Conservation (phyloP, 2,797 vertebrate genomes). For the Atherinosoma microstoma region DNA sequence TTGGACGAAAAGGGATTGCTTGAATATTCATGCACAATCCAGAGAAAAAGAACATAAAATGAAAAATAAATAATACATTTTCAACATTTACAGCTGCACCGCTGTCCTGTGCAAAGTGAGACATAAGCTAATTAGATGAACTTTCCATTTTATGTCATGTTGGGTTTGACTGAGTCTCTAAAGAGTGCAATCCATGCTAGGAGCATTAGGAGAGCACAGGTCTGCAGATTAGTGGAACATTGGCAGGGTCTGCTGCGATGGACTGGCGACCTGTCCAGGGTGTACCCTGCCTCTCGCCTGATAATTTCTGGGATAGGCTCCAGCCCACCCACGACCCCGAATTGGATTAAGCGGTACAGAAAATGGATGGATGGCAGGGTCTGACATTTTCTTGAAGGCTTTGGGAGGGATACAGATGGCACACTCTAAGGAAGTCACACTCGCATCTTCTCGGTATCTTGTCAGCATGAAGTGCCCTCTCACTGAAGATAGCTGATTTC, state of each 20-base stretch:
- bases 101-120: background rate
- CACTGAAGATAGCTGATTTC: slow-evolving; percentile 24
- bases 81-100: background rate
- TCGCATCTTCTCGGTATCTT: slow-evolving; percentile 18
- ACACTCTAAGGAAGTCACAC: slow-evolving; percentile 39
- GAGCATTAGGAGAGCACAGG: slow-evolving; percentile 34
- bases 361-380: slow-evolving; percentile 9
- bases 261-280: no score
- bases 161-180: slow-evolving; percentile 21
- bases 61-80: background rate
- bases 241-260: slow-evolving; percentile 21
- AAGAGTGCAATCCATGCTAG: slow-evolving; percentile 19
- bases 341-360: no score
- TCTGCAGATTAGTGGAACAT: slow-evolving; percentile 43
- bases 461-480: slow-evolving; percentile 3
- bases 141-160: slow-evolving; percentile 1
- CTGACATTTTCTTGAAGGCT: slow-evolving; percentile 48
- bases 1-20: background rate
- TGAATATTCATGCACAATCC: background rate
- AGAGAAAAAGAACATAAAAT: slow-evolving; percentile 4
- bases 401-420: slow-evolving; percentile 40
- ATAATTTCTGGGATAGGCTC: no score
- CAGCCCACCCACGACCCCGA: no score
- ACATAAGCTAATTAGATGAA: background rate
- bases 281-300: no score